Base-by-base conservation (phyloP, 2,797 vertebrate genomes). In the Hippoglossus hippoglossus region DNA sequence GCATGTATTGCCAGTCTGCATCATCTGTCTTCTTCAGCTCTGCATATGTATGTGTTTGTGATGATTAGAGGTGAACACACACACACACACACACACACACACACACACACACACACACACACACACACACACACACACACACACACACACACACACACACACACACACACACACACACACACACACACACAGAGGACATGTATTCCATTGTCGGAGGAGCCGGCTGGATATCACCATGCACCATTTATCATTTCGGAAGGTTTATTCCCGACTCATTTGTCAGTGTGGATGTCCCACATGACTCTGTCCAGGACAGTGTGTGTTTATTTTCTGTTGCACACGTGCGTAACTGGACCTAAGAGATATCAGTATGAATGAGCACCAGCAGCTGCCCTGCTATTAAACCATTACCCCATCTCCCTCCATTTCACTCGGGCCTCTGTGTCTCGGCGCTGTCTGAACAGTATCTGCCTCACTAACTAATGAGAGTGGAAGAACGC, bases 11-110 rank as follows among this genome's bases (percentile, higher is more conserved):
- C 15, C 47, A 75, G 73, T 67, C 34, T 3, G 18, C 50, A 52
- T 55, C 62, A 75, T 89, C 73, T 41, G 60, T 89, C 71, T 79
- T 77, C 16, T 34, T 11, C 51, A 50, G 63, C 26, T n/a, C 60
- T 56, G 76, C 59, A 63, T 67, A 34, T 75, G 61, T 46, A 55
- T 60, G 59, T 53, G 56, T 65, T 63, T 78, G 79, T 79, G 41
- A 79, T 68, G 67, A 80, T 75, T 44, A 73, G 52, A 61, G 53
- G 39, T 50, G 34, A 64, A 12, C 55, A 61, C 47, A 25, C 12
- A 36, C 26, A 26, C 31, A 61, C 47, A 25, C 12, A 12, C 55
- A 61, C 47, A 25, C 12, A 36, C 26, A 26, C 31, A 59, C 18
- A 19, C 46, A 56, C 55, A 36, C 24, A 24, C 26, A 56, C 54